These are phyloP conservation scores for Neotoxoptera formosana DNA, from an alignment of 1,140 invertebrate genomes.

Conservation along the genomic window DNA sequence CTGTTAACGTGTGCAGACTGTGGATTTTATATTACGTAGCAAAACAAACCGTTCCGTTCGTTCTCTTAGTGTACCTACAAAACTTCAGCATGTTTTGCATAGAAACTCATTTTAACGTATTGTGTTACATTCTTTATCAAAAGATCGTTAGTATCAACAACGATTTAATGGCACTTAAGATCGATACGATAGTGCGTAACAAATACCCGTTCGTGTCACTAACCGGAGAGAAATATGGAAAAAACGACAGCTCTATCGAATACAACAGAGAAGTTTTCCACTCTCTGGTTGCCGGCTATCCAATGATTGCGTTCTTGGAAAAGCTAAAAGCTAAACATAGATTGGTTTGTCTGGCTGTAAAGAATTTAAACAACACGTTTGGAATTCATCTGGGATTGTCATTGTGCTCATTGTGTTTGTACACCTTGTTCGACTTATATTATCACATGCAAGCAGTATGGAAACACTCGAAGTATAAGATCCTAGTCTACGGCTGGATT, in stretches of 20 bases:
- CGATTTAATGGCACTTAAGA: background rate
- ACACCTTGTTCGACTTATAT: conserved; percentile 24
- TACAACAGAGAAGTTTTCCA: background rate
- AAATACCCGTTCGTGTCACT: conserved; percentile 23
- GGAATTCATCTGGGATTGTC: conserved; percentile 35
- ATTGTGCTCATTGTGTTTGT: conserved; percentile 1
- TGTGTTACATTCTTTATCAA: conserved; percentile 33
- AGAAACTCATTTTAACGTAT: conserved; percentile 1
- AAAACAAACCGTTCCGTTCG: background rate
- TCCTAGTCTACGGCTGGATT: background rate
- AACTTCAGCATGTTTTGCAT: conserved; percentile 30
- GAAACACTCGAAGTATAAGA: background rate
- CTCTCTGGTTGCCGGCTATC: background rate
- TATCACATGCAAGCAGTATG: background rate
- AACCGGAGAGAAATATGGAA: background rate
- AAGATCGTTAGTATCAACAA: background rate
- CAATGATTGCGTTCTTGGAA: background rate
- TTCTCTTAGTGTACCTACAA: background rate
- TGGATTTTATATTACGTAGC: background rate
- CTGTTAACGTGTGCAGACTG: background rate
- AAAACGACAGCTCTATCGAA: background rate
- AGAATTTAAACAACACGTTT: background rate
- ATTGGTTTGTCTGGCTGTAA: background rate
- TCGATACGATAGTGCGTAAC: background rate
- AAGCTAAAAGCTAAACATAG: conserved; percentile 11